These are phyloP conservation scores for Thalassoma bifasciatum DNA, from an alignment of 2,113 vertebrate species.

Conservation along the genomic window DNA sequence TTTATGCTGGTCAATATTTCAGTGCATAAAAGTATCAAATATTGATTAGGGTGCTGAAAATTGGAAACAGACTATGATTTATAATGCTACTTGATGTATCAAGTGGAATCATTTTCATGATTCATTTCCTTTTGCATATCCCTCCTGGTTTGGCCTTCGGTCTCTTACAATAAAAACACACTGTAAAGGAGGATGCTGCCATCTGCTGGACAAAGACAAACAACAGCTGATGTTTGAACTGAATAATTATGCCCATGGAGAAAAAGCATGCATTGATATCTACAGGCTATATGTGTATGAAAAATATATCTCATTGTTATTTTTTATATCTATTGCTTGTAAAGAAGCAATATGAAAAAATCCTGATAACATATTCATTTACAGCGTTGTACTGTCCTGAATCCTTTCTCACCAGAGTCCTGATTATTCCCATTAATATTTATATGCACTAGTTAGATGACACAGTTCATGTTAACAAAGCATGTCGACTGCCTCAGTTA, in stretches of 20 bases:
- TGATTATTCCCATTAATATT: slow-evolving; percentile 64
- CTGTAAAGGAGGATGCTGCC: slow-evolving; percentile 55
- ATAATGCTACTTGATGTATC: slow-evolving; percentile 58
- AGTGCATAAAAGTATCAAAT: slow-evolving; percentile 51
- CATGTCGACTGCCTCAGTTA: slow-evolving; percentile 64
- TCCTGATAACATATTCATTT: neutral
- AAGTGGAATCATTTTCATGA: slow-evolving; percentile 55
- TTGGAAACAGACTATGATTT: slow-evolving; percentile 51
- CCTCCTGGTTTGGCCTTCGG: slow-evolving; percentile 21
- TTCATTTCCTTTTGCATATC: slow-evolving; percentile 57
- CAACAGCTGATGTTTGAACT: neutral
- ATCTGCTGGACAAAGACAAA: slow-evolving; percentile 68
- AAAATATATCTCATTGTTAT: neutral
- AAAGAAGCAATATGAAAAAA: neutral
- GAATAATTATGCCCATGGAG: neutral
- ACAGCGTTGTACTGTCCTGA: neutral
- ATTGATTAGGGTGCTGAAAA: slow-evolving; percentile 56
- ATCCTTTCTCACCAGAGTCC: slow-evolving; percentile 22
- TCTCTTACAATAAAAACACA: slow-evolving; percentile 39
- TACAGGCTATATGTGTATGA: neutral
- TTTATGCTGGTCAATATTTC: slow-evolving; percentile 44
- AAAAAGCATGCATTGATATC: neutral
- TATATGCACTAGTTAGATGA: slow-evolving; percentile 70
- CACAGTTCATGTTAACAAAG: slow-evolving; percentile 69
- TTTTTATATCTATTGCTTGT: neutral